Conservation (phyloP, 2,888 invertebrate species). For the Lasioglossum morio region DNA sequence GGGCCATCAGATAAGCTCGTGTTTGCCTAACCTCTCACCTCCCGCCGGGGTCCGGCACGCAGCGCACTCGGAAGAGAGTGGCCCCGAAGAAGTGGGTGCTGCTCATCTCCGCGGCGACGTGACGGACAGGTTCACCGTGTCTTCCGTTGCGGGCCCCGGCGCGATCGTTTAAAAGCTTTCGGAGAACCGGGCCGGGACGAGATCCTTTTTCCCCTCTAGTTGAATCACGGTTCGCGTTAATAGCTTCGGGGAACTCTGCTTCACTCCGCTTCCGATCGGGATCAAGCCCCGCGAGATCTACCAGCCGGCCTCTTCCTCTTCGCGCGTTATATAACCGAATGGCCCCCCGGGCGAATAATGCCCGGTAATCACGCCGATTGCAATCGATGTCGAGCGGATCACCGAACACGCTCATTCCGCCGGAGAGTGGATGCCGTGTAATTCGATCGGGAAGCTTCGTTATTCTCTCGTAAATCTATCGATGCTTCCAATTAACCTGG, state of each 20-base stretch:
- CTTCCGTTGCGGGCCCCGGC: conserved; percentile 61
- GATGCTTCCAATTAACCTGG: not conserved
- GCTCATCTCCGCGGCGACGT: conserved; percentile 73
- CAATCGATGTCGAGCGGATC: conserved; percentile 17
- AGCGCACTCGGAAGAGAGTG: conserved; percentile 71
- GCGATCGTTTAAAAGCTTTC: conserved; percentile 77
- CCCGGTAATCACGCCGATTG: conserved; percentile 33
- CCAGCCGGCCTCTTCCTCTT: conserved; percentile 35
- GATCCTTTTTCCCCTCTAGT: conserved; percentile 6
- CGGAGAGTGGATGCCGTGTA: not conserved
- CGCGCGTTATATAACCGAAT: conserved; percentile 30
- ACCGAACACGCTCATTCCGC: conserved; percentile 1
- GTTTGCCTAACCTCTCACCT: conserved; percentile 84
- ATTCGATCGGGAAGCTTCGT: conserved; percentile 13
- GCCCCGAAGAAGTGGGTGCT: conserved; percentile 77
- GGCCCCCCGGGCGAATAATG: conserved; percentile 32
- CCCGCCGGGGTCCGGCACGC: conserved; percentile 72
- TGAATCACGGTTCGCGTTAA: conserved; percentile 70
- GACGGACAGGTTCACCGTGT: conserved; percentile 78
- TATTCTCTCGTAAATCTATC: conserved; percentile 8
- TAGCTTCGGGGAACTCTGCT: conserved; percentile 66
- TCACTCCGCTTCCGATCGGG: conserved; percentile 60
- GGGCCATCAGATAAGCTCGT: conserved; percentile 84
- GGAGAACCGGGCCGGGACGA: conserved; percentile 52
- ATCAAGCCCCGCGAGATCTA: conserved; percentile 42